phyloP scores from a whole-genome alignment of 2,113 vertebrate genomes.

The Chloropsis hardwickii region DNA sequence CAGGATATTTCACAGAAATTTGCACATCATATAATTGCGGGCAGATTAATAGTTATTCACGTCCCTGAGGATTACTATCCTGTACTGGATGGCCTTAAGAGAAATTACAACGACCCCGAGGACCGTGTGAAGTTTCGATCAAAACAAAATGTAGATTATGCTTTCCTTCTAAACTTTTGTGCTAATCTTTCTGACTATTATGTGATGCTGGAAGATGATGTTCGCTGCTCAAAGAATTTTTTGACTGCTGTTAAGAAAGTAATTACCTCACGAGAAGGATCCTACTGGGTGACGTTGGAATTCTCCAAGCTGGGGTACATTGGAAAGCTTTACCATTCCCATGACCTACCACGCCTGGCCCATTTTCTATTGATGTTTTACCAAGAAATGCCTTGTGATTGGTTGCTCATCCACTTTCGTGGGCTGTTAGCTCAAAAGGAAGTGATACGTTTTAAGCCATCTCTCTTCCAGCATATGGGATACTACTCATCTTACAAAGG shows the following conservation, averaged over 20 bases:
- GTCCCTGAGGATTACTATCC: conserved; percentile 95
- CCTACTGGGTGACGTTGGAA: conserved; percentile 96
- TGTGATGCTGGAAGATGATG: conserved; percentile 96
- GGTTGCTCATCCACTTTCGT: conserved; percentile 94
- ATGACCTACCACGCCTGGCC: conserved; percentile 87
- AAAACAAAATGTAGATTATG: conserved; percentile 96
- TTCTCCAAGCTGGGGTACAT: conserved; percentile 99
- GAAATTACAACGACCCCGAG: conserved; percentile 98
- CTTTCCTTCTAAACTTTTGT: conserved; percentile 91
- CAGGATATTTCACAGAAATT: conserved; percentile 95
- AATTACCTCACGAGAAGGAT: conserved; percentile 90
- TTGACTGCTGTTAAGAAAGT: conserved; percentile 97
- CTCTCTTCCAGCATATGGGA: conserved; percentile 98
- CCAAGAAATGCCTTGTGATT: conserved; percentile 99
- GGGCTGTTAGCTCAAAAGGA: conserved; percentile 93
- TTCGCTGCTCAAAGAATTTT: conserved; percentile 94
- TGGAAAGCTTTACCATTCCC: conserved; percentile 91
- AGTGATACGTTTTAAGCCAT: conserved; percentile 93
- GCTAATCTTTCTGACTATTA: conserved; percentile 98
- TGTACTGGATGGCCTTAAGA: conserved; percentile 89
- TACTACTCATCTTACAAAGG: conserved; percentile 98
- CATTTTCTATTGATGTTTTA: conserved; percentile 99
- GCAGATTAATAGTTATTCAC: conserved; percentile 91
- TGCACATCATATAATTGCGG: conserved; percentile 95
- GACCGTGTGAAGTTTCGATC: conserved; percentile 95